Evolutionary conservation across 2,113 vertebrate species (phyloP).

Genomic region (Oryzias curvinotus): DNA sequence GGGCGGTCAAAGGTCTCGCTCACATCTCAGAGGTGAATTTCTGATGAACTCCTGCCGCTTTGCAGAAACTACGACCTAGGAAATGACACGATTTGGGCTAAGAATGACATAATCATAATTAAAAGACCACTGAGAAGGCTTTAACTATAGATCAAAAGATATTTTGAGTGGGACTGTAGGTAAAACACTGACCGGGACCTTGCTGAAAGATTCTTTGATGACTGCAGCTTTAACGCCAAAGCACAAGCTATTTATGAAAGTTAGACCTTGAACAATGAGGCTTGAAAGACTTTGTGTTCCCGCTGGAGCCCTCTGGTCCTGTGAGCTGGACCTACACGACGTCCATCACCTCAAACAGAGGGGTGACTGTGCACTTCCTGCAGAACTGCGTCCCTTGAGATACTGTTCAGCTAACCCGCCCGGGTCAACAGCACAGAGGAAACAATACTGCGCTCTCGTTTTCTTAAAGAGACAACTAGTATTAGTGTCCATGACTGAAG

Average conservation of each 20-base stretch:
- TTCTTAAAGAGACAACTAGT: background rate
- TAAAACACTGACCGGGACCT: background rate
- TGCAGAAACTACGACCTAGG: too few species aligned
- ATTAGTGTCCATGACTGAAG: slow-evolving; percentile 2
- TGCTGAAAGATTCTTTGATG: too few species aligned
- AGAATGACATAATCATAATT: too few species aligned
- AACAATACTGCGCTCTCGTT: background rate
- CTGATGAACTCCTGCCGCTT: too few species aligned
- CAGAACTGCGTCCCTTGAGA: background rate
- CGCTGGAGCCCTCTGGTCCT: background rate
- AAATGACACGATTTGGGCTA: too few species aligned
- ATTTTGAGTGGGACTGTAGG: background rate
- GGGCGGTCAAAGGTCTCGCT: too few species aligned
- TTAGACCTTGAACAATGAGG: background rate
- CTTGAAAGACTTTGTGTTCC: slow-evolving; percentile 1
- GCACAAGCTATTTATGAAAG: background rate
- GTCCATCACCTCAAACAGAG: background rate
- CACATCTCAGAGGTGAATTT: too few species aligned
- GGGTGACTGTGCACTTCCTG: background rate
- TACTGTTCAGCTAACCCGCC: background rate
- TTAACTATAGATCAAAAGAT: too few species aligned
- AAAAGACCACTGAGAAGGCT: too few species aligned
- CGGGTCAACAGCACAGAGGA: background rate
- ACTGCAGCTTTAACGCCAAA: background rate
- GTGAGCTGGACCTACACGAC: background rate